Evolutionary conservation across 2,113 vertebrate genomes (phyloP).

Genomic region (Phaetusa simplex): DNA sequence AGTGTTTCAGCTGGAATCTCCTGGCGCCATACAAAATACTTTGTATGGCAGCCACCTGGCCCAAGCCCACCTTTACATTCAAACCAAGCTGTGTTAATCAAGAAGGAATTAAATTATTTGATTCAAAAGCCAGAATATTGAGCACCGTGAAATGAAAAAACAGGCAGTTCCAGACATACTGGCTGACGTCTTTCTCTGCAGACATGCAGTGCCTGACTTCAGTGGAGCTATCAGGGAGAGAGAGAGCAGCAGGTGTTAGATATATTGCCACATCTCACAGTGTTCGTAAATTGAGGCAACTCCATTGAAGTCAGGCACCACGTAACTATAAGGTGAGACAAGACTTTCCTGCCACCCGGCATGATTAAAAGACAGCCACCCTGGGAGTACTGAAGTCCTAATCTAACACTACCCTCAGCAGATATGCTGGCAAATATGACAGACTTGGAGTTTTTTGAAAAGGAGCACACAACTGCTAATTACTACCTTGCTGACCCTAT

Average conservation of each 20-base stretch:
- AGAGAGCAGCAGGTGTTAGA: background rate
- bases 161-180: background rate
- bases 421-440: background rate
- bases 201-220: background rate
- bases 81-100: background rate
- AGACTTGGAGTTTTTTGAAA: background rate
- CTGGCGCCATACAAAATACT: background rate
- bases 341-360: background rate
- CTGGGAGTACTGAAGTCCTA: background rate
- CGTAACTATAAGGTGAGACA: background rate
- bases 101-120: background rate
- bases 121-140: background rate
- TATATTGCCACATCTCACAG: background rate
- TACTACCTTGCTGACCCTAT: background rate
- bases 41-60: background rate
- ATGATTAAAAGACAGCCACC: background rate
- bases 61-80: background rate
- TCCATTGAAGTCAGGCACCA: background rate
- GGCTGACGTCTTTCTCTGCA: background rate
- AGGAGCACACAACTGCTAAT: background rate
- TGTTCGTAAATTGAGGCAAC: background rate
- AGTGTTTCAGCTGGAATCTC: background rate
- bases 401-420: background rate
- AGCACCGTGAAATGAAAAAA: background rate
- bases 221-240: background rate